Base-by-base conservation (phyloP, 2,888 invertebrate genomes). In the Sinelater perroti region DNA sequence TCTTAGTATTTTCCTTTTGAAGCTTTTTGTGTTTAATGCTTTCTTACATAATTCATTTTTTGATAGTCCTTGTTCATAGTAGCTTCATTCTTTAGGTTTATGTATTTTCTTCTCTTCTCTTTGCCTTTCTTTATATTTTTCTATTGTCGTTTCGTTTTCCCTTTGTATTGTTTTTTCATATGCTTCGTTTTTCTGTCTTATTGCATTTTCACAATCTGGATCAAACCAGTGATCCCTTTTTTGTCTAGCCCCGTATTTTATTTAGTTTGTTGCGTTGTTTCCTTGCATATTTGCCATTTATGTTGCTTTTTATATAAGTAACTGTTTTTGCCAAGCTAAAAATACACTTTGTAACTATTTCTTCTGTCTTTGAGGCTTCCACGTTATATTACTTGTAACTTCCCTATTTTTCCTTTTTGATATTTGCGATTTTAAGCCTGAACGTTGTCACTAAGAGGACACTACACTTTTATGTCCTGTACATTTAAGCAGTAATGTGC, bases 61-160 rank as follows among this genome's bases (percentile, higher is more conserved):
- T 30, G 8, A 11, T 30, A 30, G n/a, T 30, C 11, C 30, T n/a
- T 30, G 30, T n/a, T 30, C 30, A 30, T 30, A 30, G 30, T 30
- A 30, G n/a, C 8, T 30, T 30, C n/a, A 11, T 30, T 30, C 11
- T n/a, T 30, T 8, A 4, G 30, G 3, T 30, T 30, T 30, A 30
- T 30, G 30, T 30, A 30, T 30, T 30, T 30, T 30, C n/a, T 3
- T 30, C 30, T 30, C 30, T 4, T 30, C 3, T n/a, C 11, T 30
- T 30, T 11, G 30, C 30, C 4, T 3, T 30, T 30, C 30, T 13
- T 33, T 33, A 33, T 33, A 33, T 3, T 13, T 8, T 33, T 13
- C 33, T 33, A 30, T 30, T 30, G 30, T 30, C n/a, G 14, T 33
- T 33, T 3, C 33, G 13, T 33, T 33, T 33, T 33, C 33, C 14